These are phyloP conservation scores for Mastomys natalensis DNA, from an alignment of 2,113 vertebrate genomes.

Conservation along the genomic window DNA sequence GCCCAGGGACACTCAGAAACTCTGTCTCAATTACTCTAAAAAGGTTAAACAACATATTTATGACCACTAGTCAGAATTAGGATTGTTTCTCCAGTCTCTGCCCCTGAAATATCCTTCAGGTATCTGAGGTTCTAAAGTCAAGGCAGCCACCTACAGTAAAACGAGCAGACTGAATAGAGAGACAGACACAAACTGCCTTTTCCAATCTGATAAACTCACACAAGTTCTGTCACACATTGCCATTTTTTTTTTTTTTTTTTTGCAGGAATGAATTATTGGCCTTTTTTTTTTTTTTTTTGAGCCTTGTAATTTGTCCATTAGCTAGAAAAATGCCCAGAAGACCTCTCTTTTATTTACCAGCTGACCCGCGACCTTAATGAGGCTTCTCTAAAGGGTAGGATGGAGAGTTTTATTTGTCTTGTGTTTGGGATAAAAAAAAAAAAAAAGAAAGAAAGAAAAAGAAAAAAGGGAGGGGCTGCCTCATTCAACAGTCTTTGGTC, in stretches of 20 bases:
- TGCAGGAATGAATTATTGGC: conserved; percentile 76
- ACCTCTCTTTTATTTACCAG: conserved; percentile 78
- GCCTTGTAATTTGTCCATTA: conserved; percentile 74
- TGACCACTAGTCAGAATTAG: neutral
- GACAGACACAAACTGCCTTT: conserved; percentile 51
- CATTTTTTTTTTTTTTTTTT: conserved; percentile 50
- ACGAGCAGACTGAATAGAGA: neutral
- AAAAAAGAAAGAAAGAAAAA: neutral
- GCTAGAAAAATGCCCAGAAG: conserved; percentile 81
- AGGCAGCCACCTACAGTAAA: neutral
- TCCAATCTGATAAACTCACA: conserved; percentile 46
- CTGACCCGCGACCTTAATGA: conserved; percentile 77
- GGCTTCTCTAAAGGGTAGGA: conserved; percentile 69
- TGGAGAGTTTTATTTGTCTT: conserved; percentile 82
- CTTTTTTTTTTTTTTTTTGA: conserved; percentile 51
- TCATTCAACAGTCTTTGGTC: conserved; percentile 77
- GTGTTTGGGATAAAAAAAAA: conserved; percentile 70
- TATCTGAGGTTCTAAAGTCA: neutral
- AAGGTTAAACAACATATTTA: neutral
- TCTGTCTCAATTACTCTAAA: neutral
- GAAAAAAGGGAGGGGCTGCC: conserved; percentile 75
- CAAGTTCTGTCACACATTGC: conserved; percentile 55
- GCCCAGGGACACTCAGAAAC: neutral
- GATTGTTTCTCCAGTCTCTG: neutral
- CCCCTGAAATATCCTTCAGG: neutral